A percentile compares a stretch with the other conserved stretches of the same genome.
These are phyloP conservation scores for Luidia sarsii DNA, from an alignment of 53 echinoderm and acorn worm species.

Conservation along the genomic window DNA sequence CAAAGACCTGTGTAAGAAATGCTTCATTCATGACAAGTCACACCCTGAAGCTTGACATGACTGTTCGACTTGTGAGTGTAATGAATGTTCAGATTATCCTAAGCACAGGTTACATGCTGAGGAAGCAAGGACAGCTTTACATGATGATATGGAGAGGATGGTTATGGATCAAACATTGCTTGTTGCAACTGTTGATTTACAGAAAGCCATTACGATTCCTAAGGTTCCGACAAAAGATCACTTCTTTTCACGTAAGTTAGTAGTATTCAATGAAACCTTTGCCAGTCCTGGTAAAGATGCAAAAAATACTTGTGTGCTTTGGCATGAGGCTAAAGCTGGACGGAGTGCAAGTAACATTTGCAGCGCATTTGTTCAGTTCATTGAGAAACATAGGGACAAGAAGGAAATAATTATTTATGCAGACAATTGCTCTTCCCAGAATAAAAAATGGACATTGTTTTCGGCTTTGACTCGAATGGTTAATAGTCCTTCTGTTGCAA, in stretches of 20 bases:
- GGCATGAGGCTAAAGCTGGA: constrained; percentile 61
- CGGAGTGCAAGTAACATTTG: constrained; percentile 46
- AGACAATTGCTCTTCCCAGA: constrained; percentile 59
- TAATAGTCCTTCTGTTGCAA: too few species aligned
- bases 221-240: constrained; percentile 56
- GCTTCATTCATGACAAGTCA: constrained; percentile 37
- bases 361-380: constrained; percentile 46
- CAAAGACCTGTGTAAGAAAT: constrained; percentile 52
- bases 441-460: constrained; percentile 57
- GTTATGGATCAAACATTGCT: neutral
- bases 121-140: neutral
- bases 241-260: constrained; percentile 60
- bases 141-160: constrained; percentile 13
- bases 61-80: constrained; percentile 52
- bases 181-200: constrained; percentile 56
- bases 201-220: constrained; percentile 53
- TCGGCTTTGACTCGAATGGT: constrained; percentile 37
- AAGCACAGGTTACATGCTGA: constrained; percentile 21
- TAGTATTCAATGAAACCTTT: constrained; percentile 66
- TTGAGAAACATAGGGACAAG: constrained; percentile 35
- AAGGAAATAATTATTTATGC: constrained; percentile 33
- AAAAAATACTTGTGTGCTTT: constrained; percentile 20
- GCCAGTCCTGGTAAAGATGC: constrained; percentile 22
- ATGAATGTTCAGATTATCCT: constrained; percentile 21
- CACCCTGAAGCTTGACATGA: constrained; percentile 24